These are phyloP conservation scores for Troides oblongomaculatus DNA, from an alignment of 2,888 invertebrate species.

Conservation along the genomic window DNA sequence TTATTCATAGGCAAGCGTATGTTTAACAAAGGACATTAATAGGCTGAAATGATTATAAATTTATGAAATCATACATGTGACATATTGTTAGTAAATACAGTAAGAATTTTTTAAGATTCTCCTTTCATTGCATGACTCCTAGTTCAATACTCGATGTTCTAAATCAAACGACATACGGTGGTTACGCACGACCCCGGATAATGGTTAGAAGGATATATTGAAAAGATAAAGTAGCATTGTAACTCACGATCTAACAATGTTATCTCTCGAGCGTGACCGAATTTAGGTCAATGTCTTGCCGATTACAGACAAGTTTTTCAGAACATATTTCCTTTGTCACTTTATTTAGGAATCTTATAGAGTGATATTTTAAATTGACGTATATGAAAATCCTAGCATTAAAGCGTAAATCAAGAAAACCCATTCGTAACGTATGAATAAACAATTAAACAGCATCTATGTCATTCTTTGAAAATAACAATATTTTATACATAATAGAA, in stretches of 20 bases:
- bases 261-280: constrained; percentile 54
- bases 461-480: too few relatives aligned
- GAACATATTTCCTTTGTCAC: constrained; percentile 13
- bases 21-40: too few relatives aligned
- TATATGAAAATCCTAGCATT: neutral
- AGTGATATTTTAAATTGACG: constrained; percentile 10
- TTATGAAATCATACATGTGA: neutral
- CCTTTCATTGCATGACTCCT: neutral
- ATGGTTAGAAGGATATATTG: constrained; percentile 25
- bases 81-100: neutral
- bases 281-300: constrained; percentile 57
- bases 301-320: constrained; percentile 10
- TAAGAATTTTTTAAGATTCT: neutral
- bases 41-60: neutral
- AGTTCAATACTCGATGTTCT: constrained; percentile 4
- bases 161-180: constrained; percentile 16
- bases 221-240: constrained; percentile 29
- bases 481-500: too few relatives aligned
- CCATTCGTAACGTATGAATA: neutral
- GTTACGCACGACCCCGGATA: constrained; percentile 17
- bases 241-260: constrained; percentile 34
- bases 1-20: too few relatives aligned
- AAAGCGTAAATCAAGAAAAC: neutral
- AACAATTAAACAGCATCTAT: too few relatives aligned
- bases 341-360: constrained; percentile 7